Evolutionary conservation across 2,888 invertebrate species (phyloP).

Genomic region (Dichetophora obliterata): DNA sequence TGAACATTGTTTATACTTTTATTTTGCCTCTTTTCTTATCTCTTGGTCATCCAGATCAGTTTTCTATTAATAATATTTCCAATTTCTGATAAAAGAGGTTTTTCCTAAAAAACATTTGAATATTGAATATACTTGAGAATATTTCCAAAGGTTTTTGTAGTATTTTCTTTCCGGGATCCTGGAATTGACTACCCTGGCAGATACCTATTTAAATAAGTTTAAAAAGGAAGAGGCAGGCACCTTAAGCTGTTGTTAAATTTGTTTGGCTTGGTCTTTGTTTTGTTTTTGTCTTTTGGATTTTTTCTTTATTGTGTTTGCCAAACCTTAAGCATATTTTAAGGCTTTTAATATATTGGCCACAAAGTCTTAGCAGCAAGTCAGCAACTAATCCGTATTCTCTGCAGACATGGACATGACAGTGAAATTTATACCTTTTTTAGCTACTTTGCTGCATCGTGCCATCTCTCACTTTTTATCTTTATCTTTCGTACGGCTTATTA

Average conservation of each 20-base stretch:
- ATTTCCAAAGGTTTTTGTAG: no score
- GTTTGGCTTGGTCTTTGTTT: no score
- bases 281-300: not conserved
- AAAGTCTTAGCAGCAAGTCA: conserved; percentile 5
- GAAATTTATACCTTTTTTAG: conserved; percentile 60
- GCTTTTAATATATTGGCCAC: conserved; percentile 34
- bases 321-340: conserved; percentile 30
- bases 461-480: not conserved
- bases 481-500: not conserved
- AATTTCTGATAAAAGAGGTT: no score
- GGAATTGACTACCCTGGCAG: no score
- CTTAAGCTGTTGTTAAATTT: conserved; percentile 16
- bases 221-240: conserved; percentile 22
- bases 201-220: conserved; percentile 46
- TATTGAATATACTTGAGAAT: no score
- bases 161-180: no score
- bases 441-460: not conserved
- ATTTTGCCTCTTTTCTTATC: no score
- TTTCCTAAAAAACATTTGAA: no score
- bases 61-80: no score
- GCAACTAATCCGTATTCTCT: conserved; percentile 55
- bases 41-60: no score
- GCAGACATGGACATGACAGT: conserved; percentile 58
- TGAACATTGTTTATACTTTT: no score
- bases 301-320: not conserved